Percentiles rank a stretch among this genome's conserved stretches.
phyloP scores from a whole-genome alignment of 2,888 invertebrate species.

The Silvanus unidentatus region DNA sequence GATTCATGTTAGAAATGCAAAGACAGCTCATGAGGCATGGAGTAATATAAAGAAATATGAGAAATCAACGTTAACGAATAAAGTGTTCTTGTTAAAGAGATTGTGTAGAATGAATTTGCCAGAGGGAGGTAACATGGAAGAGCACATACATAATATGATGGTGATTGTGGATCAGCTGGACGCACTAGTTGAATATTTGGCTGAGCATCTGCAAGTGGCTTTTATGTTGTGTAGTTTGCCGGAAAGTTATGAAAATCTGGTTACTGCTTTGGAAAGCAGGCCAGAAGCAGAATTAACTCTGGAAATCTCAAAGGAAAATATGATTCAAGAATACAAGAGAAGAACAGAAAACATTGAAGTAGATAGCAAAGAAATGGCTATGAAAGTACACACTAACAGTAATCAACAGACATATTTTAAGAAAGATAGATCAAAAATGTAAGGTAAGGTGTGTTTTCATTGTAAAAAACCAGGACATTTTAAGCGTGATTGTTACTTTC shows the following conservation, averaged over 20 bases:
- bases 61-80: constrained; percentile 9
- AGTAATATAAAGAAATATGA: background rate
- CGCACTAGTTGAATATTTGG: constrained; percentile 5
- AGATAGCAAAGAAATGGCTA: too few species aligned
- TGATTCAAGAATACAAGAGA: background rate
- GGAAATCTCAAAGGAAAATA: constrained; percentile 1
- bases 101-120: constrained; percentile 2
- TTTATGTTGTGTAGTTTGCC: constrained; percentile 3
- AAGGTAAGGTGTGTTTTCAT: background rate
- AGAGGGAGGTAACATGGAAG: constrained; percentile 3
- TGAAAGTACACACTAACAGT: too few species aligned
- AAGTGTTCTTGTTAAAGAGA: background rate
- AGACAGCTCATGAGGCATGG: background rate
- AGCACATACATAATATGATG: background rate
- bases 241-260: constrained; percentile 5
- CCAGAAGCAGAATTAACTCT: constrained; percentile 5
- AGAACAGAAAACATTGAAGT: background rate
- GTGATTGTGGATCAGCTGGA: background rate
- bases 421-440: background rate
- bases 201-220: constrained; percentile 3
- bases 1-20: background rate
- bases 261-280: constrained; percentile 1
- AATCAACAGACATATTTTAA: too few species aligned
- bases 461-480: background rate
- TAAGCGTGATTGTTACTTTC: background rate